Percentiles rank a stretch among this genome's conserved stretches.
Evolutionary conservation across 2,888 invertebrate species (phyloP).

Genomic region (Meganola albula): DNA sequence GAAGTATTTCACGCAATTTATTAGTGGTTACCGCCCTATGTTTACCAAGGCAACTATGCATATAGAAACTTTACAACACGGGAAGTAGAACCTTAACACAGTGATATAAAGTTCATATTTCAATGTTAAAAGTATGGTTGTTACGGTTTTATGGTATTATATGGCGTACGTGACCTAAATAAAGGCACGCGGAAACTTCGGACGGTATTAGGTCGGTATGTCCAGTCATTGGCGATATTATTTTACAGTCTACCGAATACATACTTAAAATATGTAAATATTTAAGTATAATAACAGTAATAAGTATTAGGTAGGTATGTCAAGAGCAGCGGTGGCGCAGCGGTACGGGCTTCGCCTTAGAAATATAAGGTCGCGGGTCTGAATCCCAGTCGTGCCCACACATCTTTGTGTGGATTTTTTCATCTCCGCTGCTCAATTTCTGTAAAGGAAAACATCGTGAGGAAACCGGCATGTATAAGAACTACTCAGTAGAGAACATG

Average conservation of each 20-base stretch:
- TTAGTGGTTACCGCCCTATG: constrained; percentile 9
- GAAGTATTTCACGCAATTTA: constrained; percentile 11
- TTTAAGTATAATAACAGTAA: too few relatives aligned
- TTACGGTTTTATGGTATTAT: constrained; percentile 14
- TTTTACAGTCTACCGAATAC: constrained; percentile 25
- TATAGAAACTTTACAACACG: not conserved
- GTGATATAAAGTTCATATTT: constrained; percentile 6
- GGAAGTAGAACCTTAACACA: constrained; percentile 5
- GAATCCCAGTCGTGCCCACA: too few relatives aligned
- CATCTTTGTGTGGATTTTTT: too few relatives aligned
- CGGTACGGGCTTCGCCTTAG: too few relatives aligned
- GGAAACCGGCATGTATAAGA: too few relatives aligned
- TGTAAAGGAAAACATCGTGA: too few relatives aligned
- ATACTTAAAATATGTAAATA: too few relatives aligned
- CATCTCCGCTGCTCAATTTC: too few relatives aligned
- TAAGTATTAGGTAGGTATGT: too few relatives aligned
- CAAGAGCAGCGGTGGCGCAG: too few relatives aligned
- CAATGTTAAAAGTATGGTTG: constrained; percentile 10
- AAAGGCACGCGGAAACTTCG: constrained; percentile 18
- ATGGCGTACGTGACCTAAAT: constrained; percentile 27
- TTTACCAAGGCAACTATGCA: constrained; percentile 9
- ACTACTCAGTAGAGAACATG: too few relatives aligned
- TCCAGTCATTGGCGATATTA: constrained; percentile 26
- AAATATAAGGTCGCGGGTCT: too few relatives aligned
- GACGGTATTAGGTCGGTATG: constrained; percentile 20